A percentile compares a stretch with the other conserved stretches of the same genome.
These are phyloP conservation scores for Tragelaphus buxtoni DNA, from an alignment of 2,113 vertebrate genomes.

Conservation along the genomic window DNA sequence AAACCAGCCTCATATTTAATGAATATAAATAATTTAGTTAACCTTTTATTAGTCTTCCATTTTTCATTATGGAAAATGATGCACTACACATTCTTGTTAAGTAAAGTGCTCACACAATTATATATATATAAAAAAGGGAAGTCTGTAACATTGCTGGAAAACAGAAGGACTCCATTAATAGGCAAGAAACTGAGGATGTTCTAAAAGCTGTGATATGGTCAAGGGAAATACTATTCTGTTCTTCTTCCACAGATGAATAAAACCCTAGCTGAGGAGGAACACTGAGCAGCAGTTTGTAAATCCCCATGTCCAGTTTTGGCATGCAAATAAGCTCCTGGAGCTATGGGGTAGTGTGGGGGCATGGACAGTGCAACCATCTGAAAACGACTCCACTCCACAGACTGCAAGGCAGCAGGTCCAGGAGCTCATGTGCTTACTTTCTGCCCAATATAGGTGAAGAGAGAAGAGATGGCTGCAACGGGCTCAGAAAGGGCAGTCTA, in stretches of 20 bases:
- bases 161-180: background rate
- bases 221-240: background rate
- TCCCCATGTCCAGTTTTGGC: fast-evolving
- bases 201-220: background rate
- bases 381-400: background rate
- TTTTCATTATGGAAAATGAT: background rate
- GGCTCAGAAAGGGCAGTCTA: background rate
- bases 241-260: background rate
- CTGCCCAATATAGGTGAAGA: background rate
- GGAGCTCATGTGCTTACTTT: background rate
- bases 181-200: background rate
- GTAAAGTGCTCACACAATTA: background rate
- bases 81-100: background rate
- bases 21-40: background rate
- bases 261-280: background rate
- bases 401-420: fast-evolving
- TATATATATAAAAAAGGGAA: background rate
- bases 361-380: background rate
- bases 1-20: background rate
- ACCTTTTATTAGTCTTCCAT: background rate
- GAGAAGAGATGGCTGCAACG: background rate
- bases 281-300: background rate
- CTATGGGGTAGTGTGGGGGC: background rate
- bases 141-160: background rate
- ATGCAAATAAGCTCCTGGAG: background rate